These are phyloP conservation scores for Chaetodon trifasciatus DNA, from an alignment of 2,797 vertebrate species.

Conservation along the genomic window DNA sequence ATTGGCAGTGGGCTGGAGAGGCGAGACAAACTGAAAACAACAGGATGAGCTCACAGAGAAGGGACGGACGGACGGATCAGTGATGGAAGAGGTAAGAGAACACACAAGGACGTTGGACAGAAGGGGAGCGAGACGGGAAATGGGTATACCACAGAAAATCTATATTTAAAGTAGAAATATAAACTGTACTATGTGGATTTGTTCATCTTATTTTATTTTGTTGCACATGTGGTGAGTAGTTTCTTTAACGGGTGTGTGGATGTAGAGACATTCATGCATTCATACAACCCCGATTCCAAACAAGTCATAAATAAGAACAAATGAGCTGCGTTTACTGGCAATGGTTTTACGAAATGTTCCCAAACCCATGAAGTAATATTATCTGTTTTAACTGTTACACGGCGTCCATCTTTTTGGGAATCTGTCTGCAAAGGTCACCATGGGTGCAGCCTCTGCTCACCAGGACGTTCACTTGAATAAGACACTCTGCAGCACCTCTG, in stretches of 20 bases:
- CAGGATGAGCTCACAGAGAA: constrained; percentile 1
- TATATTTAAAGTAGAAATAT: constrained; percentile 16
- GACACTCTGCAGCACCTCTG: background rate
- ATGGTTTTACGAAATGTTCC: too few relatives aligned
- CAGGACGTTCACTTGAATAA: background rate
- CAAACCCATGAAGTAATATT: too few relatives aligned
- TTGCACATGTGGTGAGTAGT: background rate
- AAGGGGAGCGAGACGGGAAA: background rate
- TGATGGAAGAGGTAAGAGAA: background rate
- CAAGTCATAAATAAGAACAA: too few relatives aligned
- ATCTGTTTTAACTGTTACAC: too few relatives aligned
- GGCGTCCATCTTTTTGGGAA: too few relatives aligned
- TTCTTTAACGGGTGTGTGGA: background rate
- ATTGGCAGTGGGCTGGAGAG: background rate
- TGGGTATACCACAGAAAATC: background rate
- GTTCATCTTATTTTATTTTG: constrained; percentile 5
- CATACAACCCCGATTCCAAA: background rate
- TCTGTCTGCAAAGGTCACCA: background rate
- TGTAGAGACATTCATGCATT: background rate
- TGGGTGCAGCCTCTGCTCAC: background rate
- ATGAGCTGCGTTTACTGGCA: too few relatives aligned
- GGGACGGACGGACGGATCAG: background rate
- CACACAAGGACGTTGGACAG: too few relatives aligned
- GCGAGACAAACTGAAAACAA: background rate
- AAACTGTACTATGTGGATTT: background rate